phyloP scores from a whole-genome alignment of 2,888 invertebrate species.

The Stomorhina lunata region DNA sequence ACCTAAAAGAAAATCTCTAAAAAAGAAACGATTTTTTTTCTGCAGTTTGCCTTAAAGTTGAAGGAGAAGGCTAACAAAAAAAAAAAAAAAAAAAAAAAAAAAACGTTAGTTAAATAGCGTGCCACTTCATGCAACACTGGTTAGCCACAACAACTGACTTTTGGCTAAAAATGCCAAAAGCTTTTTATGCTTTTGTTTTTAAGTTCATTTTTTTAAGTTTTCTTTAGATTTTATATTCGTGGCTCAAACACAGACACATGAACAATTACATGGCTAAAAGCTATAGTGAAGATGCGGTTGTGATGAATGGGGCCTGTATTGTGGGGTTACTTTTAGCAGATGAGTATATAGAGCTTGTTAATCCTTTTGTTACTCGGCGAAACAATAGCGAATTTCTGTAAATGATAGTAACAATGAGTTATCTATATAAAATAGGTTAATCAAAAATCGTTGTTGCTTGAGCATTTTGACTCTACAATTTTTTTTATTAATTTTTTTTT shows the following conservation, averaged over 20 bases:
- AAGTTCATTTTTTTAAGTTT: not conserved
- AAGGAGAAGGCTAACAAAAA: too few species aligned
- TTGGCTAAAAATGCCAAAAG: constrained; percentile 41
- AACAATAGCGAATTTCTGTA: too few species aligned
- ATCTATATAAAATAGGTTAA: too few species aligned
- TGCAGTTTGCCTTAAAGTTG: not conserved
- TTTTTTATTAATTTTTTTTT: too few species aligned
- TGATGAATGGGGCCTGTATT: not conserved
- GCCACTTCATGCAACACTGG: constrained; percentile 48
- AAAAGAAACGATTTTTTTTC: not conserved
- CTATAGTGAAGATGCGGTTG: not conserved
- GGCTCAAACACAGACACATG: not conserved
- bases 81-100: not conserved
- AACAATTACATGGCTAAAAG: not conserved
- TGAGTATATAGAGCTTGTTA: too few species aligned
- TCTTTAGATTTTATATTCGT: not conserved
- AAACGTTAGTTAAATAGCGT: constrained; percentile 8
- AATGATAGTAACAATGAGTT: too few species aligned
- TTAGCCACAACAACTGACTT: constrained; percentile 42
- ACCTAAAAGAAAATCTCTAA: not conserved
- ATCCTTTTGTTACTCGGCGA: too few species aligned
- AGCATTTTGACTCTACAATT: too few species aligned
- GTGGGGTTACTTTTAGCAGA: not conserved
- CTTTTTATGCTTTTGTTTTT: constrained; percentile 25
- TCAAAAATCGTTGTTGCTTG: too few species aligned